Percentiles rank a stretch among this genome's conserved stretches.
These are phyloP conservation scores for Leptinotarsa haldemani DNA, from an alignment of 2,888 invertebrate genomes.

Conservation along the genomic window DNA sequence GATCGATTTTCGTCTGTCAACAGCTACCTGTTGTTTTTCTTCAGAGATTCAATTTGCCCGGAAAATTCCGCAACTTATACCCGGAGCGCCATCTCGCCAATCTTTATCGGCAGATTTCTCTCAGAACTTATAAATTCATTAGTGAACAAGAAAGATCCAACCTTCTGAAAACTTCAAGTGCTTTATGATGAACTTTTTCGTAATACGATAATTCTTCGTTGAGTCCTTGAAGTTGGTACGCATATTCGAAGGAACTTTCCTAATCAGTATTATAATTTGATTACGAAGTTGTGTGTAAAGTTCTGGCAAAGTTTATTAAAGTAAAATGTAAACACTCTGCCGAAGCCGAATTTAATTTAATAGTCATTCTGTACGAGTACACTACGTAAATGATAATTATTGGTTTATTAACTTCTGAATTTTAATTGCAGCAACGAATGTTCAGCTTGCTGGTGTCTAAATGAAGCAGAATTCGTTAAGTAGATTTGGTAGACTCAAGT, in stretches of 20 bases:
- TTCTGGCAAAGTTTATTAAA: conserved; percentile 25
- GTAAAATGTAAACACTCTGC: conserved; percentile 29
- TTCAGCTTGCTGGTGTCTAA: neutral
- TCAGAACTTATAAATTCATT: conserved; percentile 18
- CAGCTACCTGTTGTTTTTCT: conserved; percentile 3
- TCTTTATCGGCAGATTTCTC: conserved; percentile 15
- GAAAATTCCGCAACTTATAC: neutral
- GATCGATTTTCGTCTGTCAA: neutral
- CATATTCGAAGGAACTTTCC: conserved; percentile 28
- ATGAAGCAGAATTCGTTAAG: neutral
- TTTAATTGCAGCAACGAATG: neutral
- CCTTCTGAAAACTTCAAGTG: conserved; percentile 19
- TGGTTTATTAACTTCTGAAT: conserved; percentile 18
- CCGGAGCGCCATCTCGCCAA: neutral
- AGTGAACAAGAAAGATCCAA: conserved; percentile 23
- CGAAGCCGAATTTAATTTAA: conserved; percentile 30
- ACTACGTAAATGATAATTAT: conserved; percentile 13
- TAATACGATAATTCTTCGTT: conserved; percentile 29
- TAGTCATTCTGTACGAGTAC: conserved; percentile 14
- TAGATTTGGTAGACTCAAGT: neutral
- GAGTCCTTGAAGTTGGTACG: conserved; percentile 13
- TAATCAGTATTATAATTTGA: conserved; percentile 32
- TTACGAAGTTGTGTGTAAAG: conserved; percentile 31
- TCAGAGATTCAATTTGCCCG: neutral
- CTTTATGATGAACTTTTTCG: conserved; percentile 27